Percentiles rank a stretch among this genome's conserved stretches.
phyloP scores from a whole-genome alignment of 64 coral and sea anemone species.

The Dendrophyllia cribrosa region DNA sequence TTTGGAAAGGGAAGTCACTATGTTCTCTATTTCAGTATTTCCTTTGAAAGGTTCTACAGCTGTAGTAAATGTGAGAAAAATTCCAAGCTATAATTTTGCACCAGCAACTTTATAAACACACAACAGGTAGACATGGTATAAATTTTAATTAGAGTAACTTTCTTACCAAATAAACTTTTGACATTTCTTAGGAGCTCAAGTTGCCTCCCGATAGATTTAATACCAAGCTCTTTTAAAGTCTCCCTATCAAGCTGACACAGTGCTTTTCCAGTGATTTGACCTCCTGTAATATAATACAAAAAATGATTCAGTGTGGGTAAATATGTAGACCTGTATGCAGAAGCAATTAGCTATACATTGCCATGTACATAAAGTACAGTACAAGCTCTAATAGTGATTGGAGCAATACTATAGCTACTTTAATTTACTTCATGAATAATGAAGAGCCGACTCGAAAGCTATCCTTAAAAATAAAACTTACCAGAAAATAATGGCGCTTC shows the following conservation, averaged over 20 bases:
- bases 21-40: too few species aligned
- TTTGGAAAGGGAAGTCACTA: conserved; percentile 4
- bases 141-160: conserved; percentile 4
- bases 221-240: conserved; percentile 24
- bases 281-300: conserved; percentile 7
- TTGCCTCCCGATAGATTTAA: conserved; percentile 33
- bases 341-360: conserved; percentile 22
- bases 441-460: not conserved
- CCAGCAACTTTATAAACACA: conserved; percentile 24
- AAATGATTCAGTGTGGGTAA: conserved; percentile 2
- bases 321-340: conserved; percentile 3
- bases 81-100: conserved; percentile 5
- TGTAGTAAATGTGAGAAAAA: not conserved
- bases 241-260: conserved; percentile 36
- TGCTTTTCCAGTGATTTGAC: conserved; percentile 5
- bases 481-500: conserved; percentile 20
- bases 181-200: conserved; percentile 31
- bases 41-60: too few species aligned
- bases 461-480: not conserved
- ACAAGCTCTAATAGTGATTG: conserved; percentile 13
- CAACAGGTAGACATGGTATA: conserved; percentile 12
- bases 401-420: not conserved
- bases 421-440: too few species aligned
- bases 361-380: conserved; percentile 30
- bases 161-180: conserved; percentile 30